Percentiles rank a stretch among this genome's conserved stretches.
phyloP scores from a whole-genome alignment of 2,113 vertebrate species.

The Porphyrio hochstetteri region DNA sequence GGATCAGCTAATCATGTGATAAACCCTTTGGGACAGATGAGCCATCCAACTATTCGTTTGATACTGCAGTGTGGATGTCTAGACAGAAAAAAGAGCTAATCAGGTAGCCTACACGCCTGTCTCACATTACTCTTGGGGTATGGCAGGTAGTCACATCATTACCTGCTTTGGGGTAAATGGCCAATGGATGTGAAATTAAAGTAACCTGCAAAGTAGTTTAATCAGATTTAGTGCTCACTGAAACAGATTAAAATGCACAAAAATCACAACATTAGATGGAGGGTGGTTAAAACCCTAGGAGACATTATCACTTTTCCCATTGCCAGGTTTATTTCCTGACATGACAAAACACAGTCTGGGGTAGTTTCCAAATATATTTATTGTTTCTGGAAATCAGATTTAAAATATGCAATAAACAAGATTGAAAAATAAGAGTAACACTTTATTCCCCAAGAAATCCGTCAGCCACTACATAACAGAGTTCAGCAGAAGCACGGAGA shows the following conservation, averaged over 20 bases:
- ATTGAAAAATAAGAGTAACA: neutral
- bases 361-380: neutral
- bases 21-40: neutral
- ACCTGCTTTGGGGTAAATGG: neutral
- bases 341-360: neutral
- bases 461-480: neutral
- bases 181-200: neutral
- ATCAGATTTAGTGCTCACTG: neutral
- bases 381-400: slow-evolving; percentile 13
- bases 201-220: neutral
- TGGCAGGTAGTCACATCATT: neutral
- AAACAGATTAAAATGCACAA: neutral
- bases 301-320: neutral
- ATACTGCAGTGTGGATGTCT: neutral
- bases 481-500: neutral
- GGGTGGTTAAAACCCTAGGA: neutral
- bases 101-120: neutral
- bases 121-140: neutral
- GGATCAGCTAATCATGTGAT: neutral
- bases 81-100: neutral
- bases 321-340: neutral
- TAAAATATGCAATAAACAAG: neutral
- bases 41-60: neutral
- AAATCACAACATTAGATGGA: neutral
- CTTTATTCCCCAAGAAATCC: neutral